These are phyloP conservation scores for Pristionchus entomophagus DNA, from an alignment of 2,888 invertebrate species.

Conservation along the genomic window DNA sequence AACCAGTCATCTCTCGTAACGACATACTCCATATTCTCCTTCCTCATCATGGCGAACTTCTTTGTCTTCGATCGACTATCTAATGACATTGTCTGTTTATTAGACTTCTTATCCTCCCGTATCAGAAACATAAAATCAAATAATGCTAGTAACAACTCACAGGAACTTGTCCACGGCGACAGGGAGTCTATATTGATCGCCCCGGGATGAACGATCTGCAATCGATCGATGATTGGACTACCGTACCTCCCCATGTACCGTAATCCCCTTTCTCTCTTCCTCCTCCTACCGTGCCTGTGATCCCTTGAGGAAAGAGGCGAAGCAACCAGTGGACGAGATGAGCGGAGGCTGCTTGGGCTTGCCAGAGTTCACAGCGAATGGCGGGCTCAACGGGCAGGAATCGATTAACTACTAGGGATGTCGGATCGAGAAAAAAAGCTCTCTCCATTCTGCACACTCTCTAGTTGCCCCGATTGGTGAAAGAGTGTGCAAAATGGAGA, in stretches of 20 bases:
- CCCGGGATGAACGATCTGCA: slow-evolving; percentile 55
- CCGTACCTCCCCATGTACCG: not conserved
- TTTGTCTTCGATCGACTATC: slow-evolving; percentile 39
- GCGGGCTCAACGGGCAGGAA: slow-evolving; percentile 26
- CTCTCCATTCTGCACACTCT: no score
- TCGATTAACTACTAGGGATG: no score
- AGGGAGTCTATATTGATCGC: slow-evolving; percentile 62
- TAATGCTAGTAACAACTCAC: slow-evolving; percentile 26
- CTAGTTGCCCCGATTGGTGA: no score
- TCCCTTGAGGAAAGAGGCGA: slow-evolving; percentile 59
- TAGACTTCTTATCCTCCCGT: no score
- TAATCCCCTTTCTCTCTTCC: not conserved
- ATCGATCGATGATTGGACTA: not conserved
- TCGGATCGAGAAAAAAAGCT: no score
- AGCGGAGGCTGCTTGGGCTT: slow-evolving; percentile 62
- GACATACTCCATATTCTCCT: not conserved
- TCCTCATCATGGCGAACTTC: slow-evolving; percentile 30
- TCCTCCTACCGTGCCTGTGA: no score
- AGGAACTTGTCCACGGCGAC: slow-evolving; percentile 64
- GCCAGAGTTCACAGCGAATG: slow-evolving; percentile 48
- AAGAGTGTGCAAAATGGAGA: no score
- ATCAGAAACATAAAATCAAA: no score
- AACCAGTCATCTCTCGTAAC: slow-evolving; percentile 43
- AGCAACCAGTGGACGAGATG: slow-evolving; percentile 55
- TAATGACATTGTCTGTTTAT: not conserved